Percentiles rank a stretch among this genome's conserved stretches.
phyloP scores from a whole-genome alignment of 2,113 vertebrate genomes.

The Pica pica region DNA sequence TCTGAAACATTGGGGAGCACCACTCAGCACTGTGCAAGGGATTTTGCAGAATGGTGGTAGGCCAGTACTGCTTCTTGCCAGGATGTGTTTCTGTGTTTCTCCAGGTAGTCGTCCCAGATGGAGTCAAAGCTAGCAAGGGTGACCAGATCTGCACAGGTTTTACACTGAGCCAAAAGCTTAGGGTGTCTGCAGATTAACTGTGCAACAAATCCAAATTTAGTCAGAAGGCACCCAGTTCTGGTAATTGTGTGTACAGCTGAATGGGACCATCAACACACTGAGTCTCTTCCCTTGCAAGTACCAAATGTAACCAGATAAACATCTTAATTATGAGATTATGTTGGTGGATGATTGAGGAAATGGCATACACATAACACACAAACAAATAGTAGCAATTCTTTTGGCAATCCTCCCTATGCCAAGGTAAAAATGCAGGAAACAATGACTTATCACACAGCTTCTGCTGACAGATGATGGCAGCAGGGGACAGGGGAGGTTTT shows the following conservation, averaged over 20 bases:
- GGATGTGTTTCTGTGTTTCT: accelerated
- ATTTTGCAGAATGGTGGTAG: accelerated
- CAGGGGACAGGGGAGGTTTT: neutral
- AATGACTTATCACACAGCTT: neutral
- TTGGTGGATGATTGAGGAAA: neutral
- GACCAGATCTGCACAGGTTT: neutral
- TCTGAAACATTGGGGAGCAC: accelerated
- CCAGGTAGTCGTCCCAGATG: accelerated
- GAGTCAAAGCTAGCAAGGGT: accelerated
- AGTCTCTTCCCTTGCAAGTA: neutral
- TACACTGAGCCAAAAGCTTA: neutral
- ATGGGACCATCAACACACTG: neutral
- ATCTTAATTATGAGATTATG: neutral
- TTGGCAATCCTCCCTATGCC: neutral
- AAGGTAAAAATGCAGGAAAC: neutral
- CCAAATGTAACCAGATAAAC: neutral
- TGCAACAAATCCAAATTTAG: neutral
- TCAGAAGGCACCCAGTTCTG: accelerated
- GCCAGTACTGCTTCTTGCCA: neutral
- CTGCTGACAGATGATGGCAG: neutral
- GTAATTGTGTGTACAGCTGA: neutral
- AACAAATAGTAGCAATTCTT: neutral
- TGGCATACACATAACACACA: neutral
- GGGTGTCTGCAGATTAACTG: neutral
- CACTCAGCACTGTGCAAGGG: accelerated